These are phyloP conservation scores for Axis porcinus DNA, from an alignment of 2,113 vertebrate species.

Conservation along the genomic window DNA sequence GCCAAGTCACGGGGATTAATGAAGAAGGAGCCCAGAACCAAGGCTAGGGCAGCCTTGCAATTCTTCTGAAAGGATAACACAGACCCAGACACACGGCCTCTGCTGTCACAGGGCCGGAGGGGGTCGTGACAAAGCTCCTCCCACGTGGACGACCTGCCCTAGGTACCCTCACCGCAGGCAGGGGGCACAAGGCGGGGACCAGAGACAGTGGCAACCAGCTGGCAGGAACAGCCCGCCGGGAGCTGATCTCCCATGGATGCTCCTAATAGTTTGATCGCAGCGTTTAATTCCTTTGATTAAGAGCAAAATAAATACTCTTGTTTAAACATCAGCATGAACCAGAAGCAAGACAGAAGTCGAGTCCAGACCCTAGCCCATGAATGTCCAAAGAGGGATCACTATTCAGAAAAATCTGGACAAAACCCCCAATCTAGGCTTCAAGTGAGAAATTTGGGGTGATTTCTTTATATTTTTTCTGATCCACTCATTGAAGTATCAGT, in stretches of 20 bases:
- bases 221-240: rapidly evolving
- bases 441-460: background rate
- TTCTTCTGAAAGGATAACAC: background rate
- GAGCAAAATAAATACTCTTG: background rate
- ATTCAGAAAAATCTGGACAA: background rate
- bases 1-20: background rate
- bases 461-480: background rate
- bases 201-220: rapidly evolving
- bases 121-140: background rate
- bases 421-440: background rate
- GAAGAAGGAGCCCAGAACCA: background rate
- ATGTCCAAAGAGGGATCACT: background rate
- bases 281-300: background rate
- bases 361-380: rapidly evolving
- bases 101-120: no score
- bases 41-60: rapidly evolving
- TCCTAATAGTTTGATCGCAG: background rate
- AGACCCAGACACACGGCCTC: background rate
- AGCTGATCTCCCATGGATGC: background rate
- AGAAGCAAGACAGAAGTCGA: background rate
- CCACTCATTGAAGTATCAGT: rapidly evolving
- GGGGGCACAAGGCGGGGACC: background rate
- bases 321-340: background rate
- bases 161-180: rapidly evolving
- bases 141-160: rapidly evolving